Base-by-base conservation (phyloP, 2,797 vertebrate species). In the Ctenopoma kingsleyae region DNA sequence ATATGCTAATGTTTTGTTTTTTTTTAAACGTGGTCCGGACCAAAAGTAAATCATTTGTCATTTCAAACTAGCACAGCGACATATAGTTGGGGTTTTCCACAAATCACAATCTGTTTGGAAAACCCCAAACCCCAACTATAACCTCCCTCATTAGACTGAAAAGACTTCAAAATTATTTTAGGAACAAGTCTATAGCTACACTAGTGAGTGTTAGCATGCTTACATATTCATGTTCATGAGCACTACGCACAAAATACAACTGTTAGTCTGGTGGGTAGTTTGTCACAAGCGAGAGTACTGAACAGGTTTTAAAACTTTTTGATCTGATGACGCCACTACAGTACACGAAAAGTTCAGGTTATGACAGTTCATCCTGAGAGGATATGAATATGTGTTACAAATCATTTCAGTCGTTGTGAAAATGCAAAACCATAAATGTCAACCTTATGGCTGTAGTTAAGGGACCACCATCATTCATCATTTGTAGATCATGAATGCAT, bases 61-160 rank as follows among this genome's bases (percentile, higher is more conserved):
- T 64, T 44, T 72, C 9, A 58, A 30, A 23, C 12, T 25, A 5
- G 56, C 38, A 5, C 0, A 10, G 23, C 32, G 15, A 47, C 6
- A 40, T 46, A 5, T 11, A 19, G 32, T 12, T 19, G 13, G 47
- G 53, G 13, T 46, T 79, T 76, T 59, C 61, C 57, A 53, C 3
- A 36, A 20, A 53, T 40, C 56, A 44, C 12, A 44, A 15, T 5
- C 15, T 40, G 3, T 40, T 16, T 43, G 40, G 44, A 70, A 32
- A 32, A 32, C 30, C 30, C 30, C 30, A 74, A 81, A n/a, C 36
- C 19, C 19, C 7, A 25, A 25, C 6, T 60, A 43, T n/a, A 58
- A 54, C 10, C 8, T 11, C 20, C 8, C 6, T 25, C n/a, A 36
- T 51, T 30, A 41, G 2, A 52, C 3, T 2, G 20, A 57, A 65